Conservation (phyloP, 2,888 invertebrate genomes). For the Leucoptera coffeella region DNA sequence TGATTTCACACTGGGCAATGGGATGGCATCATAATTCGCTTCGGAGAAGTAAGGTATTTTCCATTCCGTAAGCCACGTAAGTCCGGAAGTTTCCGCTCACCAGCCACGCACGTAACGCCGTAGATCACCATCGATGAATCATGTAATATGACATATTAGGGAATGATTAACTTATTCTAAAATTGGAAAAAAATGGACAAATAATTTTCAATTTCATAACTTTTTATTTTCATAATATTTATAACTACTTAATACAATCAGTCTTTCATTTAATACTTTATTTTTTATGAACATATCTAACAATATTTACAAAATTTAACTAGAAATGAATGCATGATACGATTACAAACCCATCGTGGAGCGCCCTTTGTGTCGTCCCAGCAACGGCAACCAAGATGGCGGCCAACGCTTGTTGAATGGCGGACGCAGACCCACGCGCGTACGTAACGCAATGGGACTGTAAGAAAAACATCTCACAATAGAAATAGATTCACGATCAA, state of each 20-base stretch:
- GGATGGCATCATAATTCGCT: too few species aligned
- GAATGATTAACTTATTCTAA: conserved; percentile 30
- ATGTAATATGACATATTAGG: conserved; percentile 48
- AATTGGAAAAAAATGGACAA: conserved; percentile 22
- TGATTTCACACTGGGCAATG: too few species aligned
- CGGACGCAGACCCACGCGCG: conserved; percentile 54
- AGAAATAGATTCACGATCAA: conserved; percentile 41
- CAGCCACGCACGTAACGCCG: conserved; percentile 19
- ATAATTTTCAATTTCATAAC: too few species aligned
- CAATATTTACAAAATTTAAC: conserved; percentile 14
- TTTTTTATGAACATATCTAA: too few species aligned
- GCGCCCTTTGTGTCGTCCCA: conserved; percentile 55
- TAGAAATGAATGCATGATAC: conserved; percentile 45
- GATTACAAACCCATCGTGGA: conserved; percentile 55
- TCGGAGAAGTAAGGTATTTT: not conserved
- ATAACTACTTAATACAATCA: conserved; percentile 54
- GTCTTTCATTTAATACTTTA: conserved; percentile 37
- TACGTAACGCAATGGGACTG: conserved; percentile 53
- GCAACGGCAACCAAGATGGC: conserved; percentile 54
- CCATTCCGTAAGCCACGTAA: not conserved
- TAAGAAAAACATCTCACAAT: conserved; percentile 45
- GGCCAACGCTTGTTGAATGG: conserved; percentile 29
- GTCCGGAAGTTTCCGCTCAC: conserved; percentile 13
- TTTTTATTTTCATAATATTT: too few species aligned
- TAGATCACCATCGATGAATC: conserved; percentile 30